Conservation (phyloP, 2,797 vertebrate genomes). For the Peromyscus aztecus region DNA sequence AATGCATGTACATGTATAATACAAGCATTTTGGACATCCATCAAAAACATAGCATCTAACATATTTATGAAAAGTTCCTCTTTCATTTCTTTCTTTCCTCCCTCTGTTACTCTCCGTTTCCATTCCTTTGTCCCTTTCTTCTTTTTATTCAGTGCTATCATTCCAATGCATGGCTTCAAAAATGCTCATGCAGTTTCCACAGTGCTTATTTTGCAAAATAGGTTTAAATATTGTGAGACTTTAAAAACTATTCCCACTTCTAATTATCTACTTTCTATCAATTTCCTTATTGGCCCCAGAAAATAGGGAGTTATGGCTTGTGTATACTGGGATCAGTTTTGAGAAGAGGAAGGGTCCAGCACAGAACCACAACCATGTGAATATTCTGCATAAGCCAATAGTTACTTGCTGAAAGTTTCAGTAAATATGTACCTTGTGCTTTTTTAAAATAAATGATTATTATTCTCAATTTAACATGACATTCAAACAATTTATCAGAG, state of each 20-base stretch:
- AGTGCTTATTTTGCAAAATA: neutral
- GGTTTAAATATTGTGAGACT: neutral
- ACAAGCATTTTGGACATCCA: neutral
- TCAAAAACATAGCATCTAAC: neutral
- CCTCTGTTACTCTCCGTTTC: neutral
- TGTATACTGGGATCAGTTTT: neutral
- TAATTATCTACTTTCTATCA: neutral
- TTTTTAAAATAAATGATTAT: neutral
- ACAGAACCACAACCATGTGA: neutral
- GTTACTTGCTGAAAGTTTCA: constrained; percentile 44
- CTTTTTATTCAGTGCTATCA: neutral
- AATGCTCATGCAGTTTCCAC: neutral
- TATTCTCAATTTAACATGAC: neutral
- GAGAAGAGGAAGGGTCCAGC: neutral
- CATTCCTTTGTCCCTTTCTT: too few relatives aligned
- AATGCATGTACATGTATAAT: neutral
- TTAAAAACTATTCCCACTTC: neutral
- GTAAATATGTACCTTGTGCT: neutral
- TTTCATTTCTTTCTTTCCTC: neutral
- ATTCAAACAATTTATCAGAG: constrained; percentile 11
- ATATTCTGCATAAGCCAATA: neutral
- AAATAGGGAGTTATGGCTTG: neutral
- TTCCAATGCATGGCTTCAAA: neutral
- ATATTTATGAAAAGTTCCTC: neutral
- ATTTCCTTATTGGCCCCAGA: neutral